Percentiles rank a stretch among this genome's conserved stretches.
Conservation (phyloP, 2,888 invertebrate genomes). For the Alentia gelatinosa region DNA sequence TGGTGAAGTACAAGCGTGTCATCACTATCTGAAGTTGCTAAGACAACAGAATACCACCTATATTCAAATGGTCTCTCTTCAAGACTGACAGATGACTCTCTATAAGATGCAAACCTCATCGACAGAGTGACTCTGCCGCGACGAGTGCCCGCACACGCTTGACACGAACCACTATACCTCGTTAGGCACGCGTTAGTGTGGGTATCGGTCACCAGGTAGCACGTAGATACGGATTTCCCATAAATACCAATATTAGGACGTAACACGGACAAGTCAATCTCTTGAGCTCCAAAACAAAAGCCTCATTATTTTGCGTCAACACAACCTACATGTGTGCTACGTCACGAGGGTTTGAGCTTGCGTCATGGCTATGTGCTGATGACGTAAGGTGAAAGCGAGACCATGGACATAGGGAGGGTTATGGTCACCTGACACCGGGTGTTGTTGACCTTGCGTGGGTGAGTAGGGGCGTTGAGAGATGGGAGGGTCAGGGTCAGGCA, state of each 20-base stretch:
- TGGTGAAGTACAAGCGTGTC: too few species aligned
- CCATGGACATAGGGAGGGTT: not conserved
- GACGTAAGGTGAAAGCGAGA: not conserved
- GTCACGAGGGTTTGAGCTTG: not conserved
- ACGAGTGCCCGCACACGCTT: too few species aligned
- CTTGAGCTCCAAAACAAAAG: not conserved
- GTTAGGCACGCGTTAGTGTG: too few species aligned
- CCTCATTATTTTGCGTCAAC: not conserved
- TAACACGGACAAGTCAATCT: not conserved
- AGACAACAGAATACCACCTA: too few species aligned
- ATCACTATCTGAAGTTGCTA: too few species aligned
- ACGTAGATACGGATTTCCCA: not conserved
- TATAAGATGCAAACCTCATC: too few species aligned
- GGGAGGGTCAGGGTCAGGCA: not conserved
- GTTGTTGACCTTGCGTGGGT: not conserved
- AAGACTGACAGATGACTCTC: too few species aligned
- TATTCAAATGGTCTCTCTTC: too few species aligned
- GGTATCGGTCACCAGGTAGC: not conserved
- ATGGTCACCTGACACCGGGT: not conserved
- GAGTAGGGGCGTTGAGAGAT: not conserved
- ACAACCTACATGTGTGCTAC: not conserved
- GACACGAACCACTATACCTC: too few species aligned
- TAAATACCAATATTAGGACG: not conserved
- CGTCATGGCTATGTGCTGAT: not conserved
- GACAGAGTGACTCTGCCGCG: too few species aligned